Evolutionary conservation across 1,140 invertebrate species (phyloP), one percentile per base, ranked within the genome.

Genomic region (Philotrypesis tridentata): DNA sequence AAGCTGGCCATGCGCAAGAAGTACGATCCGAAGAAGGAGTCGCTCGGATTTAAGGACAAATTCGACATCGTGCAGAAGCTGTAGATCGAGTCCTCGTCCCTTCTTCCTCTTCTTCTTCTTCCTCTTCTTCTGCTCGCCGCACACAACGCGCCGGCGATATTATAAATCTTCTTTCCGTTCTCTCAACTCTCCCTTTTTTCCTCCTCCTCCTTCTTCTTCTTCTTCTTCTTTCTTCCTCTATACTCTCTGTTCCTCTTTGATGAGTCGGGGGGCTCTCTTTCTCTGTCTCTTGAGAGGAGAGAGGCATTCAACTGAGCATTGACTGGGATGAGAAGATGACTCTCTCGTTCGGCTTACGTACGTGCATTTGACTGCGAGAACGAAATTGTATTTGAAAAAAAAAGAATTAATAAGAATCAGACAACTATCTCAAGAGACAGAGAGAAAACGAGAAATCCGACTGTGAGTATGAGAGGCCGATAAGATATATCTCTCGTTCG

Each of bases 11-110:
- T 95, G 40, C 95, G 95, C 87, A 97, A 97, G 89, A 97, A 97
- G 90, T 95, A 95, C 88, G 96, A 98, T 88, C 96, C 96, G 4
- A 97, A 97, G 90, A 97, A 96, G 89, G 96, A 97, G 85, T 94
- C 94, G 29, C 95, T 98, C 90, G 96, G 97, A 91, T 95, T 97
- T 87, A 96, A 96, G 89, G 96, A 97, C 92, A 98, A 98, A 92
- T 97, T 97, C 88, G 96, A 97, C 88, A 97, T 98, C 88, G 96
- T 98, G 83, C 96, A 98, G 90, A 97, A 97, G 92, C 93, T 97
- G 85, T 97, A 93, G 93, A 25, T 31, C 2, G 29, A 8, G 12
- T 21, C 25, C 6, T 67, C 23, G 23, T 25, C 9, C 33, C 33
- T 55, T 55, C 27, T n/a, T 31, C 23, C 12, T 27, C 25, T 21